Percentiles rank a stretch among this genome's conserved stretches.
These are phyloP conservation scores for Megathymus violae DNA, from an alignment of 1,140 invertebrate species.

Conservation along the genomic window DNA sequence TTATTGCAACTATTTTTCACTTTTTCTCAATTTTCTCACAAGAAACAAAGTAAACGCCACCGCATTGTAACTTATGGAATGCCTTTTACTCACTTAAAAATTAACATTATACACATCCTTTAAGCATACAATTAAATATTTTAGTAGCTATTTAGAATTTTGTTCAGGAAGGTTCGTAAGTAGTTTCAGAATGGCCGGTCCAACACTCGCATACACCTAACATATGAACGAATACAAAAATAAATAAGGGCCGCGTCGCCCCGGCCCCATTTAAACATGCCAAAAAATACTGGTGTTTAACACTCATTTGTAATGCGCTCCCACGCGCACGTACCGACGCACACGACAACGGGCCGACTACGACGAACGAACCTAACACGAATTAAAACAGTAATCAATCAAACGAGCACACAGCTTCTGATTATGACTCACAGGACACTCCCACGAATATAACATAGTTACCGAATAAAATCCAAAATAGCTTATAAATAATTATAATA, in stretches of 20 bases:
- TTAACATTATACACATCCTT: slow-evolving; percentile 74
- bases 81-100: slow-evolving; percentile 78
- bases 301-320: too few species aligned
- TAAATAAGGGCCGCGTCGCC: slow-evolving; percentile 73
- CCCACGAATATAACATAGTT: slow-evolving; percentile 40
- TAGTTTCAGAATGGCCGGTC: slow-evolving; percentile 40
- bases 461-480: slow-evolving; percentile 66
- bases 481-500: slow-evolving; percentile 63
- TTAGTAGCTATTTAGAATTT: slow-evolving; percentile 62
- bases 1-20: slow-evolving; percentile 52
- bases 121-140: slow-evolving; percentile 66
- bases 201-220: slow-evolving; percentile 67
- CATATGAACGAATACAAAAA: slow-evolving; percentile 82
- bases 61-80: slow-evolving; percentile 80
- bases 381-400: slow-evolving; percentile 46
- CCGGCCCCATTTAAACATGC: slow-evolving; percentile 50
- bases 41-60: slow-evolving; percentile 72
- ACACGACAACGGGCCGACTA: too few species aligned
- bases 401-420: slow-evolving; percentile 48
- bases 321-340: too few species aligned
- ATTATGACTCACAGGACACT: slow-evolving; percentile 49
- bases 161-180: slow-evolving; percentile 53
- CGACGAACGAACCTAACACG: slow-evolving; percentile 51
- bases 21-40: slow-evolving; percentile 54
- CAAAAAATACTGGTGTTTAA: slow-evolving; percentile 53